Base-by-base conservation (phyloP, 1,140 invertebrate species). In the Drosophila triauraria region DNA sequence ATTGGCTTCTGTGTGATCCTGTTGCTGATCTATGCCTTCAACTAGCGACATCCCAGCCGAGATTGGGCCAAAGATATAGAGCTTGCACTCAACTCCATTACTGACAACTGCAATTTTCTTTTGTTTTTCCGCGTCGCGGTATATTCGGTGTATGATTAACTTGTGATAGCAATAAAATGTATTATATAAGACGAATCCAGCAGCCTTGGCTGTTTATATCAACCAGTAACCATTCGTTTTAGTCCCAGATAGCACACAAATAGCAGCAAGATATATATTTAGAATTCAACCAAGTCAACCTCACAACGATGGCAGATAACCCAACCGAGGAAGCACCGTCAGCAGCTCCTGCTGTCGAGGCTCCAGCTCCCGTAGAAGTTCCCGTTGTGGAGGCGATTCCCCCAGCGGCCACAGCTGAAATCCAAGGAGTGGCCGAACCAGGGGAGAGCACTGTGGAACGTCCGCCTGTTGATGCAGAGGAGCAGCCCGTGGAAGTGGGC, bases 1-100 rank as follows among this genome's bases (percentile, higher is more conserved):
- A 96, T 99, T 69, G 97, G 95, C 30, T 94, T 96, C 53, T 99
- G 98, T 93, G 96, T 97, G n/a, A 96, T 99, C 93, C 93, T 99
- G 4, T 93, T 99, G 80, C 92, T 99, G 5, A 91, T 98, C 0
- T 99, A 98, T 88, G 95, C 96, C 54, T 98, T 98, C 35, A 92
- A 92, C 59, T 92, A 78, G 70, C 51, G 23, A 40, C 40, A 30
- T 15, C 32, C 42, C 20, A 13, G n/a, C 43, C 46, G 2, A 15
- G 46, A 42, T 35, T 53, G 32, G 60, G 62, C 81, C 81, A 84
- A 84, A 84, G 81, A 84, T 77, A 80, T 77, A 47, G 58, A 75
- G 50, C 64, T 72, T 53, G 46, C 53, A 75, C 70, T 79, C 27
- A 25, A 67, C 42, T 51, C 23, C 50, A 75, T 60, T 40, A 50